Evolutionary conservation across 2,797 vertebrate genomes (phyloP).

Genomic region (Sitta carolinensis): DNA sequence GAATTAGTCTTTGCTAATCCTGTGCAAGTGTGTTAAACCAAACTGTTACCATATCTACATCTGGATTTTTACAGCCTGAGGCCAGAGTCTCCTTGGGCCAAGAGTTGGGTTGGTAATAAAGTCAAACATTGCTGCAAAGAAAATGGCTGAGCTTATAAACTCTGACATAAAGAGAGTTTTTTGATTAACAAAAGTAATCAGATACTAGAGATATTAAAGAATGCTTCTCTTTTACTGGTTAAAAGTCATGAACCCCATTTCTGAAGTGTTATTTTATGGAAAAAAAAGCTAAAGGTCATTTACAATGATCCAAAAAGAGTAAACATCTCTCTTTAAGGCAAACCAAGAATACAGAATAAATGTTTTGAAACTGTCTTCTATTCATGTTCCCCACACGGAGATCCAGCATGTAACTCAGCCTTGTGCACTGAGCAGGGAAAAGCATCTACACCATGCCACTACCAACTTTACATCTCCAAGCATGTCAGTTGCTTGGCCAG

Average conservation of each 20-base stretch:
- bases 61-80: background rate
- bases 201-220: background rate
- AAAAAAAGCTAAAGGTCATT: background rate
- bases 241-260: background rate
- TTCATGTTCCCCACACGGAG: background rate
- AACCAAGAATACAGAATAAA: background rate
- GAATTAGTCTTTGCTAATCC: background rate
- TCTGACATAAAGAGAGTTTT: background rate
- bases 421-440: background rate
- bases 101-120: background rate
- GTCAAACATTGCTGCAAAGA: background rate
- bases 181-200: background rate
- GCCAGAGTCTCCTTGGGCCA: background rate
- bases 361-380: background rate
- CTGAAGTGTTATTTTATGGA: background rate
- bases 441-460: background rate
- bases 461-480: background rate
- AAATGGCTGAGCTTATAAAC: background rate
- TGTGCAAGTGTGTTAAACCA: background rate
- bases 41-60: background rate
- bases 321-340: background rate
- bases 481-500: background rate
- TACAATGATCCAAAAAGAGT: background rate
- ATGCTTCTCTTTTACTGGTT: background rate
- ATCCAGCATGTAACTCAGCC: background rate